A percentile compares a stretch with the other conserved stretches of the same genome.
Conservation (phyloP, 2,888 invertebrate genomes). For the Heliconius aoede region DNA sequence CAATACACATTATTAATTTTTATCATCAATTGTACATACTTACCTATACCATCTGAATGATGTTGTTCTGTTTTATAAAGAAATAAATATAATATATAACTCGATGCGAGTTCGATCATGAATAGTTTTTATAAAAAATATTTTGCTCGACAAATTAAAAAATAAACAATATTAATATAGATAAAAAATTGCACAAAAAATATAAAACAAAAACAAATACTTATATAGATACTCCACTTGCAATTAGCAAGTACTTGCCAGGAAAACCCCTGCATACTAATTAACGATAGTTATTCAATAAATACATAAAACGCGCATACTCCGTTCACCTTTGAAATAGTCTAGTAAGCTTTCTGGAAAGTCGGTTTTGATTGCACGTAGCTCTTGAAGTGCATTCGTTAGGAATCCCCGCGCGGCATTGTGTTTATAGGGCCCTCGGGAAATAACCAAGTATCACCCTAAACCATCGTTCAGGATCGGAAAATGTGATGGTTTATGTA, state of each 20-base stretch:
- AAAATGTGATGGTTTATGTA: constrained; percentile 31
- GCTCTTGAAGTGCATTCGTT: constrained; percentile 50
- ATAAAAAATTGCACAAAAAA: neutral
- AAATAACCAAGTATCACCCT: constrained; percentile 57
- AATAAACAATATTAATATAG: neutral
- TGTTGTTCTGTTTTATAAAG: too few relatives aligned
- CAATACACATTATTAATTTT: neutral
- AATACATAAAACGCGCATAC: constrained; percentile 12
- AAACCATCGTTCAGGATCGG: constrained; percentile 38
- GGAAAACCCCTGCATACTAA: neutral
- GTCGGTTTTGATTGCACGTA: constrained; percentile 38
- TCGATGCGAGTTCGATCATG: too few relatives aligned
- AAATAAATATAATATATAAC: too few relatives aligned
- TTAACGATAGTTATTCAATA: constrained; percentile 18
- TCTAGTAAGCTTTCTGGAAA: constrained; percentile 31
- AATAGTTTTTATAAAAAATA: neutral
- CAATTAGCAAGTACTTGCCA: neutral
- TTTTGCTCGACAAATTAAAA: neutral
- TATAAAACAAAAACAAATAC: neutral
- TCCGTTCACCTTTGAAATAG: constrained; percentile 24
- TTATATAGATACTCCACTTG: neutral
- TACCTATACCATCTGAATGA: neutral
- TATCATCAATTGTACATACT: neutral
- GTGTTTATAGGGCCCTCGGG: constrained; percentile 63
- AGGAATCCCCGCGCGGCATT: constrained; percentile 49